Conservation (phyloP, 2,113 vertebrate species). For the Macroglossus sobrinus region DNA sequence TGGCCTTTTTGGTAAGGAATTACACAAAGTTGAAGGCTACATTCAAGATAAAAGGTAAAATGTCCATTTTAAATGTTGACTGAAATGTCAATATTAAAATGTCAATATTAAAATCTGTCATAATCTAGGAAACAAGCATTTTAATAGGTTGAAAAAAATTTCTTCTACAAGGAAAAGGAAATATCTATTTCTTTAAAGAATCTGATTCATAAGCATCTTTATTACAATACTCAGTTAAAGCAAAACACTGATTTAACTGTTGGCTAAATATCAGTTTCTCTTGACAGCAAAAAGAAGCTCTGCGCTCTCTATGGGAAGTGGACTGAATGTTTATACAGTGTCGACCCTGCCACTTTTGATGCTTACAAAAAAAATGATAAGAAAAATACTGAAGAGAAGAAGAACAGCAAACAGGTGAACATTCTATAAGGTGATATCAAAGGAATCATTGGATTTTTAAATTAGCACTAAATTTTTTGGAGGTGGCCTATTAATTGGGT, state of each 20-base stretch:
- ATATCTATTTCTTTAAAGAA: not conserved
- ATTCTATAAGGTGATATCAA: rapidly evolving
- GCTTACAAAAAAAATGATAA: constrained; percentile 94
- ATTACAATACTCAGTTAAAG: not conserved
- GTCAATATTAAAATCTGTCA: not conserved
- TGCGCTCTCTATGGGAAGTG: constrained; percentile 97
- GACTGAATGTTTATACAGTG: constrained; percentile 95
- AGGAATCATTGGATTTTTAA: not conserved
- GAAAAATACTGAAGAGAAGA: constrained; percentile 93
- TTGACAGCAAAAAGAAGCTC: constrained; percentile 94
- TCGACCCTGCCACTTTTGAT: constrained; percentile 89
- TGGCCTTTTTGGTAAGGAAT: constrained; percentile 96
- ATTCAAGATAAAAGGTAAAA: constrained; percentile 97
- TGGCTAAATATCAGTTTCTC: constrained; percentile 26
- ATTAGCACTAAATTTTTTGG: not conserved
- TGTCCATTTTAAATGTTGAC: not conserved
- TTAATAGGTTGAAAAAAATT: not conserved
- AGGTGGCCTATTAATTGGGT: not conserved
- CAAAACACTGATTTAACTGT: not conserved
- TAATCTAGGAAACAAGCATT: not conserved
- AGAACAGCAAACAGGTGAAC: constrained; percentile 90
- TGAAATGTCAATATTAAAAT: not conserved
- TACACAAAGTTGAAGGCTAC: constrained; percentile 98
- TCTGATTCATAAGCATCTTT: not conserved
- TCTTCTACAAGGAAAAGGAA: not conserved